phyloP scores from a whole-genome alignment of 2,113 vertebrate species.

The Choloepus hoffmanni region DNA sequence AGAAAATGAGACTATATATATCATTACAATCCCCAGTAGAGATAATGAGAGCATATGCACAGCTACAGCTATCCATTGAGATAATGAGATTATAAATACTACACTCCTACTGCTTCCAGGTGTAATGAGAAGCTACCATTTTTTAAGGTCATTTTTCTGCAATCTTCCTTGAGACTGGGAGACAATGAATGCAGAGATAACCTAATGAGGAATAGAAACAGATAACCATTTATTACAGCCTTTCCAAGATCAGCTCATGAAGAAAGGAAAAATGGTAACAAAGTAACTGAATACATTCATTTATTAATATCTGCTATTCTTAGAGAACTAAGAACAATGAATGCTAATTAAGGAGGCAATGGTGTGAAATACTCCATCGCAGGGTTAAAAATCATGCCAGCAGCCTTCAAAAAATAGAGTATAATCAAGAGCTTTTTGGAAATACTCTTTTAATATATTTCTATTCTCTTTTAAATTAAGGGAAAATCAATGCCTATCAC shows the following conservation, averaged over 20 bases:
- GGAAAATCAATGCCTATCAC: conserved; percentile 5
- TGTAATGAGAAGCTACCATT: conserved; percentile 68
- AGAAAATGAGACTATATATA: conserved; percentile 70
- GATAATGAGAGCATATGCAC: conserved; percentile 75
- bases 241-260: conserved; percentile 56
- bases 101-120: conserved; percentile 71
- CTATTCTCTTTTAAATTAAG: conserved; percentile 51
- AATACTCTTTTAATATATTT: conserved; percentile 37
- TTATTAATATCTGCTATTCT: conserved; percentile 45
- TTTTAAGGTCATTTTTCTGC: conserved; percentile 65
- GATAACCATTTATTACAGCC: conserved; percentile 37
- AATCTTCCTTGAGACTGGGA: conserved; percentile 67
- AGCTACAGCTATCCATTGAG: conserved; percentile 69
- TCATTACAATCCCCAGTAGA: conserved; percentile 68
- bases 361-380: neutral
- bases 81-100: conserved; percentile 82
- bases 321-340: conserved; percentile 4
- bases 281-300: conserved; percentile 1
- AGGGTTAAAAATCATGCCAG: neutral
- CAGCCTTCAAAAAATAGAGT: neutral
- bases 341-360: neutral
- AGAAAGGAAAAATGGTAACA: conserved; percentile 55
- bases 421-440: conserved; percentile 8
- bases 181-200: conserved; percentile 63
- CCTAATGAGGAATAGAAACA: conserved; percentile 64